Evolutionary conservation across 2,113 vertebrate species (phyloP), one percentile per base, ranked within the genome.

Genomic region (Chascanopsetta lugubris): DNA sequence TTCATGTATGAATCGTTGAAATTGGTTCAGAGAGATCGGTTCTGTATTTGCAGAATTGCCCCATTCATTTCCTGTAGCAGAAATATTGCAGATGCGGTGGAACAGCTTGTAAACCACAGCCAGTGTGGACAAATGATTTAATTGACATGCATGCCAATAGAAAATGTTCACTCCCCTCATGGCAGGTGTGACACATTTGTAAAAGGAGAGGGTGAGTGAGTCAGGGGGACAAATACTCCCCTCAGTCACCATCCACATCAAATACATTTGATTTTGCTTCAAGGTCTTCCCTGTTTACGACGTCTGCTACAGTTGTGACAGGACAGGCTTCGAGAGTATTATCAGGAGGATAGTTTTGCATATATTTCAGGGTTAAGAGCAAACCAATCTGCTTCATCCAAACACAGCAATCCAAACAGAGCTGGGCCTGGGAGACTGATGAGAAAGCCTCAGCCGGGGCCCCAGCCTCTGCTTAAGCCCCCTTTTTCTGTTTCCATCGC

Each of bases 331-430:
- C 70, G 69, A 74, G 80, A 86, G 82, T 86, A 90, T 86, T 88
- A 88, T 89, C 92, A 87, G 77, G 91, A 88, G 92, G 81, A 89
- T 88, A 85, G 90, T 90, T 91, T 85, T 89, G 91, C 90, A 91
- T 92, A 91, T 85, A 92, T 92, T 91, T 91, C 91, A 92, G 88
- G 90, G 92, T 92, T 92, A 93, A 92, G 90, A 91, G 92, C 91
- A 92, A 93, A 93, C 89, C 92, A 92, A 91, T 92, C 92, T 92
- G 89, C 83, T 88, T 89, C 92, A 90, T 92, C 89, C 89, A 92
- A 93, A 92, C 91, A 92, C 80, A 84, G 86, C 73, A 92, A 91
- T 91, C 89, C 84, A 93, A 92, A 93, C 92, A 93, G 72, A 69
- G 53, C 80, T 10, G 63, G 75, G 82, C 84, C 85, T 72, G 66